Evolutionary conservation across 2,888 invertebrate species (phyloP).

Genomic region (Neelides folsomi): DNA sequence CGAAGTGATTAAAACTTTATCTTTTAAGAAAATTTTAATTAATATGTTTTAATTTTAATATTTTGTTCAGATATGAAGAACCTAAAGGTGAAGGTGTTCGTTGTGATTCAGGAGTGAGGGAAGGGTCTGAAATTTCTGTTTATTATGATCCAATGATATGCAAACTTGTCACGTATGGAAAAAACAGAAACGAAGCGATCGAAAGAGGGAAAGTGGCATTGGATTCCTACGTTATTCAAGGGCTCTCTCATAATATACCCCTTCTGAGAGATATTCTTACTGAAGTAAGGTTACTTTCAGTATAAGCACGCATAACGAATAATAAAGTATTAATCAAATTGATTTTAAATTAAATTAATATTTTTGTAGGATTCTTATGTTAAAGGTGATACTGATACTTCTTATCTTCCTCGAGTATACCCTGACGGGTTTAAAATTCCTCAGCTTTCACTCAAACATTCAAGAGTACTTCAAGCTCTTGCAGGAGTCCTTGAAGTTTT

Average conservation of each 20-base stretch:
- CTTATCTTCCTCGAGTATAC: slow-evolving; percentile 47
- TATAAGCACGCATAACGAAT: too few relatives aligned
- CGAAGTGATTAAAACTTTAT: too few relatives aligned
- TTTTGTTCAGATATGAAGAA: slow-evolving; percentile 23
- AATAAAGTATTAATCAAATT: too few relatives aligned
- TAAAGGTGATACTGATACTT: slow-evolving; percentile 47
- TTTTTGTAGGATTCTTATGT: slow-evolving; percentile 35
- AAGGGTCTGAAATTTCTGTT: slow-evolving; percentile 53
- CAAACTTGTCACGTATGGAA: slow-evolving; percentile 52
- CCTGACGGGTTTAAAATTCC: slow-evolving; percentile 43
- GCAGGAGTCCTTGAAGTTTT: slow-evolving; percentile 24
- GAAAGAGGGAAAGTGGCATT: slow-evolving; percentile 45
- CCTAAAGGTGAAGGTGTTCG: slow-evolving; percentile 39
- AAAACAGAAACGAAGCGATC: slow-evolving; percentile 45
- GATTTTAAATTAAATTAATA: too few relatives aligned
- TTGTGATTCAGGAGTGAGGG: slow-evolving; percentile 53
- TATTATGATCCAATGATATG: slow-evolving; percentile 59
- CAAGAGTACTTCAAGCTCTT: slow-evolving; percentile 22
- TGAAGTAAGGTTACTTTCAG: slow-evolving; percentile 38
- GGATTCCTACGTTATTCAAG: slow-evolving; percentile 44
- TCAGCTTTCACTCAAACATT: slow-evolving; percentile 17
- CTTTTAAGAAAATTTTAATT: too few relatives aligned
- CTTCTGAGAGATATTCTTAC: slow-evolving; percentile 49
- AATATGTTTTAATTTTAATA: too few relatives aligned
- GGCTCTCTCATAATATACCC: slow-evolving; percentile 52